Conservation (phyloP, 2,888 invertebrate genomes). For the Drosophila bunnanda region DNA sequence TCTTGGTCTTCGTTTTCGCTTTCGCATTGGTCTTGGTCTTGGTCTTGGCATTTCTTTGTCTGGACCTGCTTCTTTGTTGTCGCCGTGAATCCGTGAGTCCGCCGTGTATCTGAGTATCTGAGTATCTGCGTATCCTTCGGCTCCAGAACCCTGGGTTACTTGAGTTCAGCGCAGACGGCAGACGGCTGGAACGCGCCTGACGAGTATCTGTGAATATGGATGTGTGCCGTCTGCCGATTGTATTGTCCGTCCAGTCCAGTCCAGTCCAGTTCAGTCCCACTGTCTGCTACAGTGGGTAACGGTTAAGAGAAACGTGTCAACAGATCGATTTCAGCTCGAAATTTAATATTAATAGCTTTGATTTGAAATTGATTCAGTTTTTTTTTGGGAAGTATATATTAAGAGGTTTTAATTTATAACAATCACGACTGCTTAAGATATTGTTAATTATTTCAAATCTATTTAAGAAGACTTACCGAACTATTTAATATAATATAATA, state of each 20-base stretch:
- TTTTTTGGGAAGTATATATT: neutral
- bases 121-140: slow-evolving; percentile 40
- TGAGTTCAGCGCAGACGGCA: slow-evolving; percentile 42
- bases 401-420: neutral
- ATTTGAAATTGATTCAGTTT: neutral
- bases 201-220: slow-evolving; percentile 19
- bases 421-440: too few relatives aligned
- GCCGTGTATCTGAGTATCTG: slow-evolving; percentile 21
- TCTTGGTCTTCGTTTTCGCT: slow-evolving; percentile 23
- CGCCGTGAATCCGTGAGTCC: slow-evolving; percentile 25
- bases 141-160: slow-evolving; percentile 40
- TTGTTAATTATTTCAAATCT: neutral
- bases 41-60: slow-evolving; percentile 45
- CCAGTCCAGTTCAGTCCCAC: slow-evolving; percentile 5
- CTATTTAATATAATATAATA: neutral
- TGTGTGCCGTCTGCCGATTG: slow-evolving; percentile 25
- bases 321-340: neutral
- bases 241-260: slow-evolving; percentile 12
- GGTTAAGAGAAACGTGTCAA: slow-evolving; percentile 6
- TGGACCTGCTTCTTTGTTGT: slow-evolving; percentile 42
- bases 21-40: slow-evolving; percentile 18
- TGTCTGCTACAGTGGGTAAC: slow-evolving; percentile 15
- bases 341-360: neutral
- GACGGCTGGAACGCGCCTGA: slow-evolving; percentile 23
- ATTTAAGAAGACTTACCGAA: neutral